phyloP scores from a whole-genome alignment of 2,797 vertebrate species.

The Calcarius lapponicus region DNA sequence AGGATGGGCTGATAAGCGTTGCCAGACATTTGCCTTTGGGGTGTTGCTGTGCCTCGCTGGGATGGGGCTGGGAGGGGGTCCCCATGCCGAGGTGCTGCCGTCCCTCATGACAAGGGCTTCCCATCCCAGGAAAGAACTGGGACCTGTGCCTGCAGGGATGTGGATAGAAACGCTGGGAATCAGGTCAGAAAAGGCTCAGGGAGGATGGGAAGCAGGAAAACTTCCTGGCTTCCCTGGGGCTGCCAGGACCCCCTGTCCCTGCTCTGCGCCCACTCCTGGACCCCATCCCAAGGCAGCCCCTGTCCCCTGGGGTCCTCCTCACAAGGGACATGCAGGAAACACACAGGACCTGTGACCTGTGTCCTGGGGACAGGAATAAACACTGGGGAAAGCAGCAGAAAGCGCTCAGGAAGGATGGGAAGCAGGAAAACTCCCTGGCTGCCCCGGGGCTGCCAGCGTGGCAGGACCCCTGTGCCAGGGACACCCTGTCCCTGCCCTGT shows the following conservation, averaged over 20 bases:
- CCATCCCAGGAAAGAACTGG: not conserved
- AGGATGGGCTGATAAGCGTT: conserved; percentile 40
- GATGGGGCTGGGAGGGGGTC: not conserved
- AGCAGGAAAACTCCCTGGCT: not conserved
- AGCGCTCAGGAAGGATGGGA: not conserved
- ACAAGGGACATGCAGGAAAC: not conserved
- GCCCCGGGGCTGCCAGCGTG: not conserved
- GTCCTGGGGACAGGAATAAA: conserved; percentile 42
- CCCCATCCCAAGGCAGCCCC: not conserved
- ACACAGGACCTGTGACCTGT: not conserved
- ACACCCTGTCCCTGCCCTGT: not conserved
- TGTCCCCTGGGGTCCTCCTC: not conserved
- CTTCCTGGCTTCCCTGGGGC: rapidly evolving
- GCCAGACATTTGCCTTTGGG: not conserved
- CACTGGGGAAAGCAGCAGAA: not conserved
- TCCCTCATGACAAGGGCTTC: rapidly evolving
- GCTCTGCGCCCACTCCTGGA: rapidly evolving
- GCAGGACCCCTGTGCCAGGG: rapidly evolving
- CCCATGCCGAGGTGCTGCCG: not conserved
- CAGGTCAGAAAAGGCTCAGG: not conserved
- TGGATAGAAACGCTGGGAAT: not conserved
- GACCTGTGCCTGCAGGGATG: not conserved
- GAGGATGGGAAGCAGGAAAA: not conserved
- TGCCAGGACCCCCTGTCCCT: not conserved
- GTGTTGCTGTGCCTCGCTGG: not conserved